phyloP scores from a whole-genome alignment of 2,113 vertebrate species.

The Eurystomus gularis region DNA sequence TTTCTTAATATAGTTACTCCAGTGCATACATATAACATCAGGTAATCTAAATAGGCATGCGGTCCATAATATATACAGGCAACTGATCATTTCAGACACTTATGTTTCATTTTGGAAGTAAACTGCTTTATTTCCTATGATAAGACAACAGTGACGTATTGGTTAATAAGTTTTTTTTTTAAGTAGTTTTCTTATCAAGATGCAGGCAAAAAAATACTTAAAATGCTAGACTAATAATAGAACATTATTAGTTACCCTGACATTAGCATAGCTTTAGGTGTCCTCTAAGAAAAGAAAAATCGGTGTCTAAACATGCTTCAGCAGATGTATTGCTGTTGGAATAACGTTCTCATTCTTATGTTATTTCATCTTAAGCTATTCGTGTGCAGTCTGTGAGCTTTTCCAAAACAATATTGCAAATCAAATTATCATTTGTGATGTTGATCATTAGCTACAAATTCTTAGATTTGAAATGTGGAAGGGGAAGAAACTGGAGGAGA shows the following conservation, averaged over 20 bases:
- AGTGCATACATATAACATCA: neutral
- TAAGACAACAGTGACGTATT: neutral
- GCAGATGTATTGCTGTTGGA: neutral
- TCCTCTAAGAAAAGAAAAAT: neutral
- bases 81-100: neutral
- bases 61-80: neutral
- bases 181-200: neutral
- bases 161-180: neutral
- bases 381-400: neutral
- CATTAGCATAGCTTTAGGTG: neutral
- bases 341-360: neutral
- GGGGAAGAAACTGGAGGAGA: neutral
- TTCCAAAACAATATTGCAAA: neutral
- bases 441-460: neutral
- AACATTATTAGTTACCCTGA: neutral
- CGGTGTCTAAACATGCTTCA: neutral
- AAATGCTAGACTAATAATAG: neutral
- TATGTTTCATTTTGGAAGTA: neutral
- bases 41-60: neutral
- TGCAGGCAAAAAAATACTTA: neutral
- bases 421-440: neutral
- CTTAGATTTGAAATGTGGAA: neutral
- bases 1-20: neutral
- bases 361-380: neutral
- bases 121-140: neutral